These are phyloP conservation scores for Seladonia tumulorum DNA, from an alignment of 2,888 invertebrate genomes.

Conservation along the genomic window DNA sequence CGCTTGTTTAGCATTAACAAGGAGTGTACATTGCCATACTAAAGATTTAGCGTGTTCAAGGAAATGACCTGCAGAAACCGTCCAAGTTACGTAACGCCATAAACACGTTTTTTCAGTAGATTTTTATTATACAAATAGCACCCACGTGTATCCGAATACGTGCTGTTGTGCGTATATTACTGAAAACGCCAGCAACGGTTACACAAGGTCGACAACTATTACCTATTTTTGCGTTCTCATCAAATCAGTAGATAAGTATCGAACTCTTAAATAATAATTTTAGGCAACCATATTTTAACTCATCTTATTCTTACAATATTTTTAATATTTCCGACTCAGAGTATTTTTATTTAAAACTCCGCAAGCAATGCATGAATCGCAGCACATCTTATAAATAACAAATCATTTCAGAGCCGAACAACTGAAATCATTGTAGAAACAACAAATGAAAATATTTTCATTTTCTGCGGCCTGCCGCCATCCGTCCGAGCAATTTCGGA, in stretches of 20 bases:
- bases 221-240: not conserved
- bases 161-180: not conserved
- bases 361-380: too few species aligned
- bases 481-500: conserved; percentile 3
- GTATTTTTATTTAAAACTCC: too few species aligned
- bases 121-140: not conserved
- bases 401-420: too few species aligned
- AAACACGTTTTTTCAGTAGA: not conserved
- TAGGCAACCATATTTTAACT: too few species aligned
- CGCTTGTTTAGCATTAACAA: too few species aligned
- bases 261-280: too few species aligned
- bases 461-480: not conserved
- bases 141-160: not conserved
- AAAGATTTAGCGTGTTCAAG: not conserved
- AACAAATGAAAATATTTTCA: not conserved
- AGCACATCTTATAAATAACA: not conserved
- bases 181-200: not conserved
- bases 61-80: not conserved
- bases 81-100: not conserved
- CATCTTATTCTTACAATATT: too few species aligned
- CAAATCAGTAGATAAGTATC: not conserved
- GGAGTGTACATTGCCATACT: too few species aligned
- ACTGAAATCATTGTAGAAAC: not conserved
- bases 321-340: too few species aligned
- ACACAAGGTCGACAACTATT: not conserved